Evolutionary conservation across 2,797 vertebrate species (phyloP).

Genomic region (Sebastes kiyomatsui): DNA sequence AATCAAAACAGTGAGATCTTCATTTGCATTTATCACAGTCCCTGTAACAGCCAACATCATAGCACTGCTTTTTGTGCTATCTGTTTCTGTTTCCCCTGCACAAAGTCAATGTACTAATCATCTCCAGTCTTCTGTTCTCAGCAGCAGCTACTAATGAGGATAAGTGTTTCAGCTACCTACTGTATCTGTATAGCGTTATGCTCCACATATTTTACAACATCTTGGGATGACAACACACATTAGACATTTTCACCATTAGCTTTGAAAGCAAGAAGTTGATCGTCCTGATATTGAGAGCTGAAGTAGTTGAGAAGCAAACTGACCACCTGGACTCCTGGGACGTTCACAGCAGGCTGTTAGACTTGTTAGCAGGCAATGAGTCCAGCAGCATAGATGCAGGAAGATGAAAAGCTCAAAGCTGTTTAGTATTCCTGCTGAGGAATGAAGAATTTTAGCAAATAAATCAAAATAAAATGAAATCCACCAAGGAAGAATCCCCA

Average conservation of each 20-base stretch:
- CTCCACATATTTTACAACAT: slow-evolving; percentile 4
- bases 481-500: neutral
- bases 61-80: too few species aligned
- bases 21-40: too few species aligned
- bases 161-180: neutral
- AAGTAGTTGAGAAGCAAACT: neutral
- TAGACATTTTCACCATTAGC: neutral
- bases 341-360: neutral
- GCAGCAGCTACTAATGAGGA: slow-evolving; percentile 1
- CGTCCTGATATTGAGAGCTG: neutral
- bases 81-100: neutral
- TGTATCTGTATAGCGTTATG: neutral
- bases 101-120: neutral
- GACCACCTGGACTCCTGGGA: slow-evolving; percentile 15
- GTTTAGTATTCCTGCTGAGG: slow-evolving; percentile 8
- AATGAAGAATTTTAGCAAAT: slow-evolving; percentile 3
- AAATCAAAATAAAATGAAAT: slow-evolving; percentile 29
- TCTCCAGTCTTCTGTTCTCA: neutral
- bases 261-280: neutral
- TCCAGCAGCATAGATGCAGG: neutral
- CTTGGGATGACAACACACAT: neutral
- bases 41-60: too few species aligned
- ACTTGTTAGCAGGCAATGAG: neutral
- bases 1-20: neutral
- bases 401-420: slow-evolving; percentile 7